A percentile compares a stretch with the other conserved stretches of the same genome.
phyloP scores from a whole-genome alignment of 2,888 invertebrate species.

The Tigriopus californicus region DNA sequence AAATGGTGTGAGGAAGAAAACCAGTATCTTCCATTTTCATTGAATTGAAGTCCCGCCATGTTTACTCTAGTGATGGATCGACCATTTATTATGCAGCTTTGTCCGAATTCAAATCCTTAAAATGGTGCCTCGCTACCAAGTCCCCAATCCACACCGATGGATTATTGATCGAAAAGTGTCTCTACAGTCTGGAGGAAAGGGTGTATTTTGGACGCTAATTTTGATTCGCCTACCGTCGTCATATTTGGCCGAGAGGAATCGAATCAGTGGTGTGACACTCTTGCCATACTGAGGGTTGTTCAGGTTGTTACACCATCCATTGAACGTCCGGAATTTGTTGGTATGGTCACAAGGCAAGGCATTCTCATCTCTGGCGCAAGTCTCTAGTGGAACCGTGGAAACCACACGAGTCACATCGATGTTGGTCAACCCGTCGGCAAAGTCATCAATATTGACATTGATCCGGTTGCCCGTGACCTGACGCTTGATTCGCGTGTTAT shows the following conservation, averaged over 20 bases:
- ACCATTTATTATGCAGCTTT: too few relatives aligned
- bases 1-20: too few relatives aligned
- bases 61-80: too few relatives aligned
- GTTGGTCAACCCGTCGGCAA: conserved; percentile 41
- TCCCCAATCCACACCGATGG: too few relatives aligned
- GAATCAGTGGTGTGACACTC: conserved; percentile 62
- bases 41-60: too few relatives aligned
- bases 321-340: conserved; percentile 34
- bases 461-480: conserved; percentile 17
- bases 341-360: conserved; percentile 44
- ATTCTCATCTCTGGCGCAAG: conserved; percentile 50
- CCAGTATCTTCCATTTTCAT: too few relatives aligned
- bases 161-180: too few relatives aligned
- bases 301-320: conserved; percentile 72
- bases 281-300: conserved; percentile 62
- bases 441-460: conserved; percentile 12
- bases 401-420: conserved; percentile 55
- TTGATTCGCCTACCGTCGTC: conserved; percentile 46
- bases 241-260: conserved; percentile 64
- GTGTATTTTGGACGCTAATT: not conserved
- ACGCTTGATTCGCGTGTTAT: conserved; percentile 18
- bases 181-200: too few relatives aligned
- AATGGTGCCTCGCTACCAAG: too few relatives aligned
- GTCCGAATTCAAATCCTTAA: too few relatives aligned
- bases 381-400: conserved; percentile 40